Evolutionary conservation across 1,140 invertebrate species (phyloP).

Genomic region (Drosophila asahinai): DNA sequence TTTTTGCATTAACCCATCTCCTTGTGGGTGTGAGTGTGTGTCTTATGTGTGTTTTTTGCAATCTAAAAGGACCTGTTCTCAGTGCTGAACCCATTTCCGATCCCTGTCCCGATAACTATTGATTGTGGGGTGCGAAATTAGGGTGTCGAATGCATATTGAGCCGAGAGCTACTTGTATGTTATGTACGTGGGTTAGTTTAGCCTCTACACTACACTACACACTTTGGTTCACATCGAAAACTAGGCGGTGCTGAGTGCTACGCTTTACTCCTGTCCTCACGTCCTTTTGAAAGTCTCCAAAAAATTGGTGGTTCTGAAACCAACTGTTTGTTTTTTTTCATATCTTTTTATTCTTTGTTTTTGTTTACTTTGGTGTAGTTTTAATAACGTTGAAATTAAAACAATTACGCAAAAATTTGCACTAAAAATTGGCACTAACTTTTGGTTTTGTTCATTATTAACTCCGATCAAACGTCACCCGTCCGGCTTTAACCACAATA

Average conservation of each 20-base stretch:
- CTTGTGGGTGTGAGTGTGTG: constrained; percentile 8
- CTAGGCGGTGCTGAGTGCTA: constrained; percentile 50
- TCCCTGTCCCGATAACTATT: constrained; percentile 14
- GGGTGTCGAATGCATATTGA: constrained; percentile 31
- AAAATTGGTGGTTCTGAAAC: constrained; percentile 83
- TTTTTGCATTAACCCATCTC: constrained; percentile 26
- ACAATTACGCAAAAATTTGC: constrained; percentile 75
- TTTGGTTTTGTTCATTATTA: constrained; percentile 54
- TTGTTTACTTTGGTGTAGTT: constrained; percentile 39
- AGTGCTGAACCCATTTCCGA: constrained; percentile 53
- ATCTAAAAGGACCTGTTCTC: constrained; percentile 59
- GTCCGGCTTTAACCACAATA: constrained; percentile 58
- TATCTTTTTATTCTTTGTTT: constrained; percentile 23
- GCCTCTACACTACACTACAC: constrained; percentile 52
- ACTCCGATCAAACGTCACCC: neutral
- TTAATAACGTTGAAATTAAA: constrained; percentile 60
- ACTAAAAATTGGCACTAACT: constrained; percentile 82
- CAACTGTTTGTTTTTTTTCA: constrained; percentile 56
- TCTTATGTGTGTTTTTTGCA: constrained; percentile 21
- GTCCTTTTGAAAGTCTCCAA: constrained; percentile 66
- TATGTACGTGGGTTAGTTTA: constrained; percentile 37
- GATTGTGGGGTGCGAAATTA: constrained; percentile 31
- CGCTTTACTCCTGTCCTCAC: constrained; percentile 14
- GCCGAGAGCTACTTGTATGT: constrained; percentile 33
- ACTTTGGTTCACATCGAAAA: constrained; percentile 48